Conservation (phyloP, 2,113 vertebrate species). For the Scomber japonicus region DNA sequence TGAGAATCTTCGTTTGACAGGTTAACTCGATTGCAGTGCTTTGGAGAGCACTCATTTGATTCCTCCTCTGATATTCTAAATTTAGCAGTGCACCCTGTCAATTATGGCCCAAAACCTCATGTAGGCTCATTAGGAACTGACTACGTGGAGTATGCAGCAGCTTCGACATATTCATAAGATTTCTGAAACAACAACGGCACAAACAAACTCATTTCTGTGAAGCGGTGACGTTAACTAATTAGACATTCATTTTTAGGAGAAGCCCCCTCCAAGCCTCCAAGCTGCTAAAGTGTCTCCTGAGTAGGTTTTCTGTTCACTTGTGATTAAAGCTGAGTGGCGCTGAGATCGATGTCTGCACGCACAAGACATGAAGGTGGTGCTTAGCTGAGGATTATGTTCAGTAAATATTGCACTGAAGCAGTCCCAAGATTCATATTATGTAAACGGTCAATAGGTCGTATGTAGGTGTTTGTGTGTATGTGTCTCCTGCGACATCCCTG, state of each 20-base stretch:
- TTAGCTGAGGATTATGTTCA: neutral
- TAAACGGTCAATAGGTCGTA: neutral
- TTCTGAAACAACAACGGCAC: slow-evolving; percentile 28
- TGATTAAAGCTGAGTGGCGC: slow-evolving; percentile 34
- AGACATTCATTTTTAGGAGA: slow-evolving; percentile 35
- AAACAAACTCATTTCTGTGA: slow-evolving; percentile 13
- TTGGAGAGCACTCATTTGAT: neutral
- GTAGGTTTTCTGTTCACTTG: slow-evolving; percentile 29
- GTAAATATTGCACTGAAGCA: neutral
- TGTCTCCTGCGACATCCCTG: neutral
- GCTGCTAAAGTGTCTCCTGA: slow-evolving; percentile 13
- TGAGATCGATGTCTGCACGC: slow-evolving; percentile 37
- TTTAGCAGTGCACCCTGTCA: neutral
- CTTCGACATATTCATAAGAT: slow-evolving; percentile 28
- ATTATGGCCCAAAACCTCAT: neutral
- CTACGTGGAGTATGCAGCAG: slow-evolving; percentile 8
- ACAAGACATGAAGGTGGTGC: slow-evolving; percentile 12
- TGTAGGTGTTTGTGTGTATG: neutral
- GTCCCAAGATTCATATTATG: slow-evolving; percentile 7
- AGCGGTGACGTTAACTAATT: slow-evolving; percentile 34
- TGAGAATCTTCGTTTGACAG: neutral
- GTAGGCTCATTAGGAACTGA: slow-evolving; percentile 22
- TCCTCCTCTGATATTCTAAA: neutral
- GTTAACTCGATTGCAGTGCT: neutral
- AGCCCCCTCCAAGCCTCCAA: neutral